Evolutionary conservation across 92 coral and sea anemone species (phyloP).

Genomic region (Galaxea fascicularis): DNA sequence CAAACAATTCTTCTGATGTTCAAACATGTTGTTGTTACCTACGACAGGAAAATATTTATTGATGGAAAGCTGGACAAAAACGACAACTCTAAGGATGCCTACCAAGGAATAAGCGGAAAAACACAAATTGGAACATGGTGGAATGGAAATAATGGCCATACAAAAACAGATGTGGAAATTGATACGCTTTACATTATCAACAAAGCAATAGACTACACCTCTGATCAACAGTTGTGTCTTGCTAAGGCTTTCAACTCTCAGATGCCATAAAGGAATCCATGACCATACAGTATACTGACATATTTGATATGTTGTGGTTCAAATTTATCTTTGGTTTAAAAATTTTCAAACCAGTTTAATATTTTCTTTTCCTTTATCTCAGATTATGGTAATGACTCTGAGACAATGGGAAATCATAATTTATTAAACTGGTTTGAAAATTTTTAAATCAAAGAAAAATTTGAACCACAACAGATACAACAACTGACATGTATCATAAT

Average conservation of each 20-base stretch:
- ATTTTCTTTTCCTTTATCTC: no score
- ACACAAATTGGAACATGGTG: conserved; percentile 89
- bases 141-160: conserved; percentile 23
- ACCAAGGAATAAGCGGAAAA: conserved; percentile 65
- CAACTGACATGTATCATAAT: no score
- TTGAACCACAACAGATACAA: no score
- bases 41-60: conserved; percentile 57
- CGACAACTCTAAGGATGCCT: background rate
- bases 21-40: background rate
- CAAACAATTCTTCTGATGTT: background rate
- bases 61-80: conserved; percentile 54
- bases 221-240: conserved; percentile 45
- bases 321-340: no score
- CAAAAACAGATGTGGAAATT: conserved; percentile 41
- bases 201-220: conserved; percentile 47
- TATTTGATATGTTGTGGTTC: background rate
- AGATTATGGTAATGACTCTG: no score
- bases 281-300: background rate
- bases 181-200: conserved; percentile 74
- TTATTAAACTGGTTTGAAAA: no score
- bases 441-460: no score
- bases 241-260: conserved; percentile 27
- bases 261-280: conserved; percentile 18
- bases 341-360: no score
- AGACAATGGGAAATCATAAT: no score